Base-by-base conservation (phyloP, 1,140 invertebrate genomes). In the Diorhabda elongata region DNA sequence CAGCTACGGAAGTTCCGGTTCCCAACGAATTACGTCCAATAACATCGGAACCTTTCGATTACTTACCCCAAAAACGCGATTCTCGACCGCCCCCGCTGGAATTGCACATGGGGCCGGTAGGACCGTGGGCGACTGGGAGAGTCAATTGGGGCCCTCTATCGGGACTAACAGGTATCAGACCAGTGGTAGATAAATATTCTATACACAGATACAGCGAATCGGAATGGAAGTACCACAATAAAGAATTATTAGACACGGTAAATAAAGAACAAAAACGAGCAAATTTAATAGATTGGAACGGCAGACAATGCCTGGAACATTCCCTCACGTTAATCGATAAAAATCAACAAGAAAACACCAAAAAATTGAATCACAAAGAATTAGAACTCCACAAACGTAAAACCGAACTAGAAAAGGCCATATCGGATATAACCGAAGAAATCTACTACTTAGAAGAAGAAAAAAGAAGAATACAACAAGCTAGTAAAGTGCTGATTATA, bases 121-220 rank as follows among this genome's bases (percentile, higher is more conserved):
- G 87, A 58, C 88, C 89, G 9, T 90, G 89, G 81, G 88, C 87
- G 2, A 87, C 89, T 2, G 90, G 89, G 4, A 85, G 87, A 64
- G 84, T 89, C 0, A 87, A 90, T 77, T 91, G 88, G 85, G 87
- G 86, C 47, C 88, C 89, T 2, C 80, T 87, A 44, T 85, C 82
- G n/a, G 87, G 84, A 4, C 81, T 91, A 69, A 91, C 90, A 2
- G 90, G 59, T 43, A 86, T 89, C 0, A 83, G 89, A 70, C 90
- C 90, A 0, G 84, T 87, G 0, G 89, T 89, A 1, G 89, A 91
- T 81, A 89, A 88, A 75, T 91, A 92, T 76, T 89, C 90, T 1
- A 84, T 91, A 26, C 89, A 89, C 7, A 83, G 86, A 68, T 90
- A 85, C 75, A 90, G 88, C 65, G 81, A 87, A 1, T 85, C 83